Evolutionary conservation across 2,797 vertebrate genomes (phyloP).

Genomic region (Erethizon dorsatum): DNA sequence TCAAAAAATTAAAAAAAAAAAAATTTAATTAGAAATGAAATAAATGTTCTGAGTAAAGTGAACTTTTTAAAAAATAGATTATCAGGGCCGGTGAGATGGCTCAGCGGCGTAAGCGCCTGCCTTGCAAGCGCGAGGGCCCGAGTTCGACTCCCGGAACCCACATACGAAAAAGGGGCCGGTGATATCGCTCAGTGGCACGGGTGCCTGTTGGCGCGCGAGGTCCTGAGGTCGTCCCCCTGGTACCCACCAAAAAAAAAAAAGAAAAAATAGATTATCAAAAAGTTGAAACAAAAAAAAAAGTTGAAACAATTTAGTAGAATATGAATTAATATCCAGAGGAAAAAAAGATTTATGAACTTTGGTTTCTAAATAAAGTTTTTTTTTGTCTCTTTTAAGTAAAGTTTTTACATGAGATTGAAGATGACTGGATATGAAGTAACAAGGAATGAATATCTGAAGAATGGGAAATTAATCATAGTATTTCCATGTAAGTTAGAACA

Average conservation of each 20-base stretch:
- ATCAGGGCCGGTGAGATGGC: no score
- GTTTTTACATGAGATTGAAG: slow-evolving; percentile 27
- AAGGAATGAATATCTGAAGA: slow-evolving; percentile 50
- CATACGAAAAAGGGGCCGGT: no score
- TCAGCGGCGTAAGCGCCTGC: no score
- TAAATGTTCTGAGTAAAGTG: not conserved
- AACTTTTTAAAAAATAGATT: not conserved
- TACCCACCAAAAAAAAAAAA: no score
- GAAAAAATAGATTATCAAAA: slow-evolving; percentile 1
- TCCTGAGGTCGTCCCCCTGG: no score
- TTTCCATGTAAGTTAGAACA: slow-evolving; percentile 12
- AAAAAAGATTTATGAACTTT: slow-evolving; percentile 22
- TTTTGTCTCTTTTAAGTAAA: not conserved
- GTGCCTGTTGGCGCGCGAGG: no score
- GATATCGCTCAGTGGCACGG: no score
- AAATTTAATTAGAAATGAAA: not conserved
- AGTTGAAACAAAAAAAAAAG: not conserved
- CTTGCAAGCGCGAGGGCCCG: no score
- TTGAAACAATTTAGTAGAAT: not conserved
- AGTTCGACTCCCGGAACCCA: no score
- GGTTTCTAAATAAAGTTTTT: slow-evolving; percentile 15
- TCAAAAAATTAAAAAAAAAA: not conserved
- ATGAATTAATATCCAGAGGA: not conserved
- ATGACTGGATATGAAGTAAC: not conserved
- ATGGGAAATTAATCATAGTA: not conserved